These are phyloP conservation scores for Ctenopoma kingsleyae DNA, from an alignment of 2,797 vertebrate genomes.

Conservation along the genomic window DNA sequence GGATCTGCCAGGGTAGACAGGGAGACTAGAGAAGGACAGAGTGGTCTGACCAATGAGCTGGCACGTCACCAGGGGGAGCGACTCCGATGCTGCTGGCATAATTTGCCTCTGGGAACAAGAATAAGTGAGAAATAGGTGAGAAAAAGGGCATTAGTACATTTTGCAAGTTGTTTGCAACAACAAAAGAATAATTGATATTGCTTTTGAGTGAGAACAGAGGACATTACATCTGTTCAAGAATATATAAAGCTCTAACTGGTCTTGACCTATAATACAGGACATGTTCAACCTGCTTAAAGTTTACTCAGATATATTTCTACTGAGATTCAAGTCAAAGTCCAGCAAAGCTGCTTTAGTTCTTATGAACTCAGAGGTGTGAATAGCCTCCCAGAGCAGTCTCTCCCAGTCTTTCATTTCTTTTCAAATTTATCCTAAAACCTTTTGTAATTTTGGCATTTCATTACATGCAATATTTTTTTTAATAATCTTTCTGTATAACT, in stretches of 20 bases:
- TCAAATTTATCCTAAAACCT: too few species aligned
- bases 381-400: too few species aligned
- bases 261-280: not conserved
- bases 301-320: not conserved
- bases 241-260: not conserved
- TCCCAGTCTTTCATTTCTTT: too few species aligned
- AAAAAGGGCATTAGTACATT: conserved; percentile 21
- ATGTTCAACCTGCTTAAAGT: not conserved
- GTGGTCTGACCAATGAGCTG: conserved; percentile 91
- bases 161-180: not conserved
- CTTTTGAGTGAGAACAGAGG: not conserved
- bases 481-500: not conserved
- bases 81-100: conserved; percentile 97
- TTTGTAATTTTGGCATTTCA: too few species aligned
- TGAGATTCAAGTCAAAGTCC: not conserved
- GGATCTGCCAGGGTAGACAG: conserved; percentile 92
- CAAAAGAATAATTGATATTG: not conserved
- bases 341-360: not conserved
- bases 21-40: conserved; percentile 88
- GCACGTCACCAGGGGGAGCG: conserved; percentile 92
- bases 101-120: conserved; percentile 89
- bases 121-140: conserved; percentile 34
- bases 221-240: not conserved
- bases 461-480: too few species aligned
- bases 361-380: too few species aligned